A percentile compares a stretch with the other conserved stretches of the same genome.
Evolutionary conservation across 2,113 vertebrate genomes (phyloP).

Genomic region (Lucifuga dentata): DNA sequence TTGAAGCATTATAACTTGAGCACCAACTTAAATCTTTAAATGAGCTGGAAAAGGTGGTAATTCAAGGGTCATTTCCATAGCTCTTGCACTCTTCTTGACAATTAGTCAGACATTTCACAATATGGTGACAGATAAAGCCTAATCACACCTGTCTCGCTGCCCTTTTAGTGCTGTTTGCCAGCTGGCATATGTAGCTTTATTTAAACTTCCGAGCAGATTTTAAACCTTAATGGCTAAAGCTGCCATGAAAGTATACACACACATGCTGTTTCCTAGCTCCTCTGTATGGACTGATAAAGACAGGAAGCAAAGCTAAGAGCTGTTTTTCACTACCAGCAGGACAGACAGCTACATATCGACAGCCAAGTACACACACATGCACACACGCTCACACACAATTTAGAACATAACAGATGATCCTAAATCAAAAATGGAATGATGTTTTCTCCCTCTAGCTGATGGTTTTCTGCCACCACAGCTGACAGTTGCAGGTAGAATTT

Average conservation of each 20-base stretch:
- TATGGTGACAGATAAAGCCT: constrained; percentile 25
- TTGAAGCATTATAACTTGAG: constrained; percentile 28
- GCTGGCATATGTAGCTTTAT: constrained; percentile 33
- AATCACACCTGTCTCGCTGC: neutral
- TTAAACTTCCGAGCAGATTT: constrained; percentile 54
- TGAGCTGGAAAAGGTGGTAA: constrained; percentile 62
- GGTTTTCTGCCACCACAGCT: constrained; percentile 46
- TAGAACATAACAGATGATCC: constrained; percentile 6
- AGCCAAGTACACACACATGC: constrained; percentile 8
- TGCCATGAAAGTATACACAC: constrained; percentile 25
- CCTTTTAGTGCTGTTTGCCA: constrained; percentile 45
- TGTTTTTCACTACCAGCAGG: constrained; percentile 55
- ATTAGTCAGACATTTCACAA: constrained; percentile 39
- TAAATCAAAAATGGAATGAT: constrained; percentile 23
- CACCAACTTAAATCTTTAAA: constrained; percentile 51
- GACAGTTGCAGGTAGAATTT: constrained; percentile 48
- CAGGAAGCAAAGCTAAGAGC: constrained; percentile 52
- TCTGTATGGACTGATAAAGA: constrained; percentile 45
- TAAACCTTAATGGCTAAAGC: constrained; percentile 60
- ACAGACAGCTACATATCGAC: constrained; percentile 29
- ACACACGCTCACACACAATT: neutral
- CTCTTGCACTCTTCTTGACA: constrained; percentile 6
- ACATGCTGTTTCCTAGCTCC: constrained; percentile 64
- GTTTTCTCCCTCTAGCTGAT: constrained; percentile 21
- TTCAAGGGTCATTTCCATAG: constrained; percentile 39